A percentile compares a stretch with the other conserved stretches of the same genome.
phyloP scores from a whole-genome alignment of 1,140 invertebrate genomes.

The Drosophila ohnishii region DNA sequence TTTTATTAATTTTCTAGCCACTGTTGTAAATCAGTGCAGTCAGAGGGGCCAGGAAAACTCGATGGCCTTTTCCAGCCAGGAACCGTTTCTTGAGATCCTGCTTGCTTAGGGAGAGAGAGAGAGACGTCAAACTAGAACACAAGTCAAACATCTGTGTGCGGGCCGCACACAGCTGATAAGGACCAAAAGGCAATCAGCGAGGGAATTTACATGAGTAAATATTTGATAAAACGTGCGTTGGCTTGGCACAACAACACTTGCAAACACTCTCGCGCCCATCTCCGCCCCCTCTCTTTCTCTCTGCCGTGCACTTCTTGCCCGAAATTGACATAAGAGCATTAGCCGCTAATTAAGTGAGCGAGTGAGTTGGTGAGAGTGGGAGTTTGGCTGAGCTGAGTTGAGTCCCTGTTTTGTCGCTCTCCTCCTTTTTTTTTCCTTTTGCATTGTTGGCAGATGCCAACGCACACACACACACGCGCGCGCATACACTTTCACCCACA shows the following conservation, averaged over 20 bases:
- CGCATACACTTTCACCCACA: conserved; percentile 11
- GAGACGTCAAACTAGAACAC: background rate
- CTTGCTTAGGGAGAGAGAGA: too few relatives aligned
- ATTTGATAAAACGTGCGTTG: conserved; percentile 55
- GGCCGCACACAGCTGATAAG: conserved; percentile 29
- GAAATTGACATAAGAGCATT: conserved; percentile 59
- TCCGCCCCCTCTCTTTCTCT: background rate
- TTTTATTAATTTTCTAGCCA: background rate
- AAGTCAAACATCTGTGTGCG: conserved; percentile 31
- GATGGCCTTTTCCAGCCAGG: background rate
- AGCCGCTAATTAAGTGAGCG: conserved; percentile 64
- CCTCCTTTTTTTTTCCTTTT: conserved; percentile 33
- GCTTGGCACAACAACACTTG: conserved; percentile 5
- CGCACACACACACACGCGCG: background rate
- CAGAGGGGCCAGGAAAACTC: background rate
- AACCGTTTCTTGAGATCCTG: conserved; percentile 25
- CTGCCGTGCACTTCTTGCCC: background rate
- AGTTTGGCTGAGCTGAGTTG: background rate
- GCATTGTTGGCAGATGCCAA: conserved; percentile 60
- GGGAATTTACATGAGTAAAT: conserved; percentile 51
- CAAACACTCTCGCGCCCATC: background rate
- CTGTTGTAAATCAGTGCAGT: conserved; percentile 3
- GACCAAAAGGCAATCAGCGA: conserved; percentile 29
- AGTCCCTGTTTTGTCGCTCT: conserved; percentile 8
- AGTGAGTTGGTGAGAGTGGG: background rate